Evolutionary conservation across 2,888 invertebrate species (phyloP), one percentile per base, ranked within the genome.

Genomic region (Mimumesa dahlbomi): DNA sequence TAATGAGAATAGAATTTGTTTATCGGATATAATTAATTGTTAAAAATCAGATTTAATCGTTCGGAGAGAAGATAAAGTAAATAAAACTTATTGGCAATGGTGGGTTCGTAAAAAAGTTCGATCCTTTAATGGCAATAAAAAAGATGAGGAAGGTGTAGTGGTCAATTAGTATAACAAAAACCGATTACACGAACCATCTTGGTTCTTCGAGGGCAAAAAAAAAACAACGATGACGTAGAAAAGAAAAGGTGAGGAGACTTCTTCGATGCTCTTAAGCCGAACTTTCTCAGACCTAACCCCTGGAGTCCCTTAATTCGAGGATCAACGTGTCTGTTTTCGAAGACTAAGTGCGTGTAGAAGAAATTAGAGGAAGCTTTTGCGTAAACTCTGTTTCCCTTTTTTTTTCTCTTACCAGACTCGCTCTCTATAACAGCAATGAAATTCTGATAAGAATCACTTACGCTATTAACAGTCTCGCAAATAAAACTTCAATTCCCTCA

Each of bases 301-400:
- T 34, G 43, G 64, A 71, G 64, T 72, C 69, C 64, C 72, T 77
- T 78, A 78, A 78, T 77, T 78, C 72, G 72, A 64, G 73, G 78
- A 67, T 77, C 71, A 77, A 75, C 66, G 68, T 71, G 65, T 73
- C 71, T 64, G 59, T 77, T 76, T 70, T 62, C 73, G 52, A 67
- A 77, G 73, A 77, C 62, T 52, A 71, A 68, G 54, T 52, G 53
- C 48, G 71, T 61, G 40, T 43, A 50, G 50, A 57, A 52, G 68
- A 77, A 77, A 71, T 66, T 75, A 66, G 34, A 58, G 38, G 36
- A 48, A 43, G 22, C 48, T 49, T 66, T 63, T 57, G 54, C 40
- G 38, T n/a, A n/a, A 40, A 50, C 40, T 22, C 50, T 29, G 49
- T 49, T 50, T 58, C 29, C 36, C 49, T 58, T 69, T 69, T 64